Percentiles rank a stretch among this genome's conserved stretches.
phyloP scores from a whole-genome alignment of 1,140 invertebrate species.

The Drosophila miranda region DNA sequence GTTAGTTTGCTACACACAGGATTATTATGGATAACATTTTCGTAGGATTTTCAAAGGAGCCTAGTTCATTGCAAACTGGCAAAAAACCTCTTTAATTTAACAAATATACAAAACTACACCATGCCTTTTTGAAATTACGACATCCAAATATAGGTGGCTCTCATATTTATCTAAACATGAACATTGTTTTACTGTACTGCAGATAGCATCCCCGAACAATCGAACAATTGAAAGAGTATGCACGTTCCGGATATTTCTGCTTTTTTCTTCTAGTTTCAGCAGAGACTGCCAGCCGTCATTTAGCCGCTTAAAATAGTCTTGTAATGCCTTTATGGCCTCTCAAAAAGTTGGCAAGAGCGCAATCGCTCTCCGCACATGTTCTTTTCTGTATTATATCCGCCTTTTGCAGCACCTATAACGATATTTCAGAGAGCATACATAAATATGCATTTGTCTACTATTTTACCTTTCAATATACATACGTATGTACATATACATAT shows the following conservation, averaged over 20 bases:
- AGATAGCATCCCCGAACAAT: background rate
- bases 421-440: constrained; percentile 54
- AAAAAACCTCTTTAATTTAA: too few species aligned
- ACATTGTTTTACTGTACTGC: background rate
- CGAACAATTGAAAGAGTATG: constrained; percentile 12
- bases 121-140: too few species aligned
- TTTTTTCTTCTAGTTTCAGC: constrained; percentile 41
- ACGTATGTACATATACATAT: constrained; percentile 19
- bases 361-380: constrained; percentile 23
- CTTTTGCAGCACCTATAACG: constrained; percentile 45
- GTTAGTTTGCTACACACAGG: constrained; percentile 19
- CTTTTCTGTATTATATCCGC: constrained; percentile 43
- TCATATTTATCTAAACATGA: too few species aligned
- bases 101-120: too few species aligned
- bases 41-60: too few species aligned
- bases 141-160: too few species aligned
- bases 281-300: constrained; percentile 41
- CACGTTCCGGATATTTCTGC: constrained; percentile 19
- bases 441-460: constrained; percentile 56
- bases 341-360: constrained; percentile 43
- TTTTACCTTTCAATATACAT: constrained; percentile 36
- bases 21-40: too few species aligned
- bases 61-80: too few species aligned
- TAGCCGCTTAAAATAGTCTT: constrained; percentile 52
- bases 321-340: constrained; percentile 49